phyloP scores from a whole-genome alignment of 2,113 vertebrate genomes.

The Oryzias melastigma region DNA sequence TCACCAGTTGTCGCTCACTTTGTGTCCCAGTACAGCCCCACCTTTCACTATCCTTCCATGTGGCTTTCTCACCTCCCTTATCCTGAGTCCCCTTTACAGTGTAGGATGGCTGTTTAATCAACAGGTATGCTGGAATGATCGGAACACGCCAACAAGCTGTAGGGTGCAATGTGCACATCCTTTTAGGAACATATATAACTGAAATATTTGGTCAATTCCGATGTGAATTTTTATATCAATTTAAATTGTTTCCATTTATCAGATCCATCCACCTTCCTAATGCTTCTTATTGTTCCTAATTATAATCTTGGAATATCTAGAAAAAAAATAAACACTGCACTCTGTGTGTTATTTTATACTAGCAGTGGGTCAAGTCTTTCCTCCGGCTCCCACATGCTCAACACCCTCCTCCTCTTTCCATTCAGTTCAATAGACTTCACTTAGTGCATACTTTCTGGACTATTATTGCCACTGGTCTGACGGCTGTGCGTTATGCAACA shows the following conservation, averaged over 20 bases:
- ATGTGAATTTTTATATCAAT: no score
- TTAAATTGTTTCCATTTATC: not conserved
- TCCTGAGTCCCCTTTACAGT: constrained; percentile 49
- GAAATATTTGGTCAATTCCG: no score
- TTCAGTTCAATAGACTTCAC: constrained; percentile 55
- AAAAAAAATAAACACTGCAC: constrained; percentile 53
- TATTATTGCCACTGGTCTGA: constrained; percentile 49
- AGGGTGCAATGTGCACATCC: constrained; percentile 15
- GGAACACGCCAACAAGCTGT: constrained; percentile 62
- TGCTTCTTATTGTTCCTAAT: constrained; percentile 2
- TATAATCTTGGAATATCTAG: constrained; percentile 38
- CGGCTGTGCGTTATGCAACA: constrained; percentile 68
- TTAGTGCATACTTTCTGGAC: constrained; percentile 40
- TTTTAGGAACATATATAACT: not conserved
- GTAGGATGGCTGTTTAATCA: constrained; percentile 65
- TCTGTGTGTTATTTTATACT: constrained; percentile 43
- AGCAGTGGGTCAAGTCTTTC: constrained; percentile 34
- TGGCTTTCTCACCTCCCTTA: constrained; percentile 44
- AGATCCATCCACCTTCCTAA: not conserved
- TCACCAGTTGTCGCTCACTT: constrained; percentile 48
- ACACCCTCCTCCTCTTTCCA: constrained; percentile 62
- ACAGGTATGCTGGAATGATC: constrained; percentile 59
- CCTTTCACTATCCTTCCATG: constrained; percentile 31
- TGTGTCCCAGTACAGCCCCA: not conserved
- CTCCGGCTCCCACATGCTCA: constrained; percentile 28